Evolutionary conservation across 2,888 invertebrate genomes (phyloP).

Genomic region (Acleris holmiana): DNA sequence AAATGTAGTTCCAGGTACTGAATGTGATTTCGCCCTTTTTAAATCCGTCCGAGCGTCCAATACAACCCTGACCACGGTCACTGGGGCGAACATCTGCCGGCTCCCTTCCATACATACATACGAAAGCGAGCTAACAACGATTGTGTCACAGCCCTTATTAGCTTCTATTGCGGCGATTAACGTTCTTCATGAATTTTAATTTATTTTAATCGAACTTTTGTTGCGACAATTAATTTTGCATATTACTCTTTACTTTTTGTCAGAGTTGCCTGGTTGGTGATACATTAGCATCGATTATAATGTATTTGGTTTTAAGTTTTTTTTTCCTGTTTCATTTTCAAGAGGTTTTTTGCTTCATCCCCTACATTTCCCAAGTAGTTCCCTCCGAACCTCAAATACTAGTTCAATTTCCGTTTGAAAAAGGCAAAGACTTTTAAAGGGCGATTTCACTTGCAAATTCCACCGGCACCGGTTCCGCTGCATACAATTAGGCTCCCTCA

Average conservation of each 20-base stretch:
- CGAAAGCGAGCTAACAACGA: slow-evolving; percentile 16
- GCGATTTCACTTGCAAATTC: slow-evolving; percentile 32
- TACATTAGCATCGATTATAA: too few species aligned
- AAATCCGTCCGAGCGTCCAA: slow-evolving; percentile 9
- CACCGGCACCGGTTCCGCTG: slow-evolving; percentile 61
- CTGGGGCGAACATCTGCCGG: slow-evolving; percentile 32
- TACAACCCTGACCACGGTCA: slow-evolving; percentile 35
- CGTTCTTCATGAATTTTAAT: slow-evolving; percentile 28
- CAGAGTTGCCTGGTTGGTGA: not conserved
- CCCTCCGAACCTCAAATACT: not conserved
- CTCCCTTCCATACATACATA: slow-evolving; percentile 22
- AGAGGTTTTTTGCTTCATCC: not conserved
- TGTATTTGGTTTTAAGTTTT: too few species aligned
- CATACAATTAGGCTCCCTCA: slow-evolving; percentile 83
- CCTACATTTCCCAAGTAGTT: not conserved
- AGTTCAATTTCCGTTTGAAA: slow-evolving; percentile 19
- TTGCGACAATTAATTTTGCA: not conserved
- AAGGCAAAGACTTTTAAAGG: slow-evolving; percentile 17
- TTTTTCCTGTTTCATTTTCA: not conserved
- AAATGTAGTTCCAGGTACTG: not conserved
- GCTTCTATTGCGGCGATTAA: slow-evolving; percentile 25
- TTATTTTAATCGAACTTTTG: slow-evolving; percentile 14
- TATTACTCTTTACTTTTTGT: not conserved
- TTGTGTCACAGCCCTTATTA: slow-evolving; percentile 37
- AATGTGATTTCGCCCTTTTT: not conserved